These are phyloP conservation scores for Drosophila nannoptera DNA, from an alignment of 1,140 invertebrate species.

Conservation along the genomic window DNA sequence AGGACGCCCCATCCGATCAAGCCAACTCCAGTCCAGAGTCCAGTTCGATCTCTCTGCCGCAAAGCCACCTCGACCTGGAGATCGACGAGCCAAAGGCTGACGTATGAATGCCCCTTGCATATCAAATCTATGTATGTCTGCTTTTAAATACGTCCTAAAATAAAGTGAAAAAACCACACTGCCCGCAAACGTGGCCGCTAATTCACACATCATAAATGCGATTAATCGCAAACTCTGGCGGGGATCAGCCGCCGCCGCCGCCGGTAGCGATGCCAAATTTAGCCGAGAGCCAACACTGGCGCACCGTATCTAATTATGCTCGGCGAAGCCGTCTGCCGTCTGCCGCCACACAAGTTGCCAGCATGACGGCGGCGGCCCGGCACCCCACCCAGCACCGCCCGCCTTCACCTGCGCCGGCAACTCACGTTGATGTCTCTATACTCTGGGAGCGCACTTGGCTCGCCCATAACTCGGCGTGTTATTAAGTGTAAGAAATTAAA, in stretches of 20 bases:
- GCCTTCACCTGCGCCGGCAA: slow-evolving; percentile 59
- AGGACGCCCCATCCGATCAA: not conserved
- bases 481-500: slow-evolving; percentile 76
- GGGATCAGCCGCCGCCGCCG: slow-evolving; percentile 2
- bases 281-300: slow-evolving; percentile 12
- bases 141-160: not conserved
- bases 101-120: not conserved
- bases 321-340: slow-evolving; percentile 37
- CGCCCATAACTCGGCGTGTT: slow-evolving; percentile 69
- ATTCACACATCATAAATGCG: slow-evolving; percentile 42
- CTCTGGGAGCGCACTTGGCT: slow-evolving; percentile 3
- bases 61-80: slow-evolving; percentile 1
- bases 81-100: not conserved
- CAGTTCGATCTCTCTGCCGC: slow-evolving; percentile 26
- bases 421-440: slow-evolving; percentile 71
- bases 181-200: slow-evolving; percentile 11
- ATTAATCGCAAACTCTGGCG: slow-evolving; percentile 22
- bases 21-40: slow-evolving; percentile 6
- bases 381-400: not conserved
- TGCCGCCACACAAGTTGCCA: slow-evolving; percentile 60
- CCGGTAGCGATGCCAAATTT: slow-evolving; percentile 23
- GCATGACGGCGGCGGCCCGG: not conserved
- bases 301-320: slow-evolving; percentile 65
- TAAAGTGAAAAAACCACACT: slow-evolving; percentile 1
- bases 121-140: not conserved